Percentiles rank a stretch among this genome's conserved stretches.
Conservation (phyloP, 2,797 vertebrate genomes). For the Caiman crocodilus region DNA sequence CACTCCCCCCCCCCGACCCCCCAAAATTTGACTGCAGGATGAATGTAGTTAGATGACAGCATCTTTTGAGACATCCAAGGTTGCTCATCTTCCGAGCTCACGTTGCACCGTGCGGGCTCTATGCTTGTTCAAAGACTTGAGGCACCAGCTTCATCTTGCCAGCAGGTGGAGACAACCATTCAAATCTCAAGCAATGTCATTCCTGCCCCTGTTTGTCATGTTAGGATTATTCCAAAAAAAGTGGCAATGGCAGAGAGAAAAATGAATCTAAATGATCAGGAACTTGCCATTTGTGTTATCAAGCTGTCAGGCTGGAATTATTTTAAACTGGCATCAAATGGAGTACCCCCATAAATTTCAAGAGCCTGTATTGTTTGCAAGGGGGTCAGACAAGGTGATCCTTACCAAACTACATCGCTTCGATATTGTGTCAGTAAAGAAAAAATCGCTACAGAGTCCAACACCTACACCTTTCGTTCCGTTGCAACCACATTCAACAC, state of each 20-base stretch:
- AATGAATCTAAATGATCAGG: neutral
- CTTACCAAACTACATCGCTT: neutral
- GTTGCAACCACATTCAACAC: neutral
- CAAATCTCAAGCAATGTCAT: neutral
- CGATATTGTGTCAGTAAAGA: neutral
- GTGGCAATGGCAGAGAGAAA: neutral
- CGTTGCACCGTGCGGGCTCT: neutral
- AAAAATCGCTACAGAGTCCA: neutral
- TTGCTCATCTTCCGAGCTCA: fast-evolving
- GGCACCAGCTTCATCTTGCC: neutral
- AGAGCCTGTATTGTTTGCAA: neutral
- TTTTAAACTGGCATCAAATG: no score
- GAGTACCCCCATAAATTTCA: neutral
- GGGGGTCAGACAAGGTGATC: no score
- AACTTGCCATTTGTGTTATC: no score
- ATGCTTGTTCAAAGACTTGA: neutral
- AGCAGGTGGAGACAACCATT: neutral
- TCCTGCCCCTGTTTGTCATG: neutral
- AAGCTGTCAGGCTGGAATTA: no score
- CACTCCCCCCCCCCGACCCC: no score
- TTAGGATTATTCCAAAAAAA: neutral
- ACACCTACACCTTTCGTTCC: neutral
- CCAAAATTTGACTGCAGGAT: no score
- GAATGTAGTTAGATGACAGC: neutral
- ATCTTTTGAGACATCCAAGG: neutral